Percentiles rank a stretch among this genome's conserved stretches.
phyloP scores from a whole-genome alignment of 2,797 vertebrate species.

The Hafferia zeledoni region DNA sequence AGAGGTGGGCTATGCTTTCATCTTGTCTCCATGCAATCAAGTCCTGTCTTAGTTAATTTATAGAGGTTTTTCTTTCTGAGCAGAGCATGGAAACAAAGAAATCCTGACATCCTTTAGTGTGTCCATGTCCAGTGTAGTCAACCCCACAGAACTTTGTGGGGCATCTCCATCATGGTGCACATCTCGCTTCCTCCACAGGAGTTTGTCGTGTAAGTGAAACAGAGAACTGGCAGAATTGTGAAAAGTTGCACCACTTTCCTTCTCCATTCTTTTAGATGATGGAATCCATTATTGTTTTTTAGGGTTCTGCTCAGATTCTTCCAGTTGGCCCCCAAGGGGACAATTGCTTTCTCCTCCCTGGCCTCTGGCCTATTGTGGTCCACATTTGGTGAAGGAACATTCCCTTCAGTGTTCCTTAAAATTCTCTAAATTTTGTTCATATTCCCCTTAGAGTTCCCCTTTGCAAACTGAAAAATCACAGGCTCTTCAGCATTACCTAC shows the following conservation, averaged over 20 bases:
- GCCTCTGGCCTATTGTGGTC: background rate
- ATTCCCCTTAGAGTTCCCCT: background rate
- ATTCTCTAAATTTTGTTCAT: background rate
- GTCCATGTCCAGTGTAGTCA: background rate
- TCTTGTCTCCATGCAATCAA: background rate
- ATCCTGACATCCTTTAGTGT: background rate
- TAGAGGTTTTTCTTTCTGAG: background rate
- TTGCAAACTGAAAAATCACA: background rate
- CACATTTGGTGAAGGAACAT: background rate
- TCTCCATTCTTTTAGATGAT: background rate
- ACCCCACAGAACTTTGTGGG: background rate
- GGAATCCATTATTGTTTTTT: background rate
- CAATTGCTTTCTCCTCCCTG: background rate
- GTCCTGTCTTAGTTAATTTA: background rate
- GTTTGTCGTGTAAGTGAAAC: background rate
- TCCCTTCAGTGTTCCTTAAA: background rate
- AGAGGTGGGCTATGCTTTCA: background rate
- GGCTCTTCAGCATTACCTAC: background rate
- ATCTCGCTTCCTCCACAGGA: background rate
- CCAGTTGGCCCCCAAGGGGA: background rate
- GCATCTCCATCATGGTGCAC: accelerated
- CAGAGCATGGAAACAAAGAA: background rate
- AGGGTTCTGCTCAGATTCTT: background rate
- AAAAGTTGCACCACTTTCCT: background rate
- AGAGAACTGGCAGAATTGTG: background rate